Evolutionary conservation across 2,797 vertebrate genomes (phyloP).

Genomic region (Hirundo rustica): DNA sequence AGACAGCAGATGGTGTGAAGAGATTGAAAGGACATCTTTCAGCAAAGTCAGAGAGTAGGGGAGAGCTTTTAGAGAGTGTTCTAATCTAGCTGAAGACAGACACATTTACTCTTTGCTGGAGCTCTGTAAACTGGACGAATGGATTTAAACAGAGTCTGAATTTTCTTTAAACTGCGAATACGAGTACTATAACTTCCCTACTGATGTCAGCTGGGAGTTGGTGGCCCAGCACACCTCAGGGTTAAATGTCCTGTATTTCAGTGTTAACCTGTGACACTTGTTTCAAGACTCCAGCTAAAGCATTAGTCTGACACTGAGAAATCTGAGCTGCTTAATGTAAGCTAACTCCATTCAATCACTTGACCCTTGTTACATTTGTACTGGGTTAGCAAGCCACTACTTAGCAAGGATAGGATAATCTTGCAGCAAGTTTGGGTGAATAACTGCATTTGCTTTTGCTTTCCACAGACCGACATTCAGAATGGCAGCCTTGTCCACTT

Average conservation of each 20-base stretch:
- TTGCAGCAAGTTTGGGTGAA: not conserved
- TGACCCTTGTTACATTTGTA: not conserved
- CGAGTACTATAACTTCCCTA: not conserved
- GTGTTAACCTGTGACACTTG: not conserved
- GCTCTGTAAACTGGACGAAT: not conserved
- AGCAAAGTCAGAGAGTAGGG: not conserved
- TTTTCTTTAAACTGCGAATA: not conserved
- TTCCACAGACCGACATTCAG: slow-evolving; percentile 69
- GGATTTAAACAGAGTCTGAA: not conserved
- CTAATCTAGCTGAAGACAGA: not conserved
- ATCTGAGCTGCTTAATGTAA: not conserved
- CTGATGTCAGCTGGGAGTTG: not conserved
- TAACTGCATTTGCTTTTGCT: slow-evolving; percentile 62
- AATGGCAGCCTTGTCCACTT: slow-evolving; percentile 70
- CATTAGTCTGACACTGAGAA: not conserved
- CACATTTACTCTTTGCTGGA: not conserved
- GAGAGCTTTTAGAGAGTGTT: not conserved
- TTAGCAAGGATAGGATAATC: not conserved
- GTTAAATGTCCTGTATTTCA: not conserved
- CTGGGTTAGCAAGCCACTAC: not conserved
- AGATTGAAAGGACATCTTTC: not conserved
- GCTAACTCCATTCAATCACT: not conserved
- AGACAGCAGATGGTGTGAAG: not conserved
- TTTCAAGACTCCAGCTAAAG: not conserved
- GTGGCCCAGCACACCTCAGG: not conserved